Evolutionary conservation across 2,888 invertebrate species (phyloP), one percentile per base, ranked within the genome.

Genomic region (Tricholauxania praeusta): DNA sequence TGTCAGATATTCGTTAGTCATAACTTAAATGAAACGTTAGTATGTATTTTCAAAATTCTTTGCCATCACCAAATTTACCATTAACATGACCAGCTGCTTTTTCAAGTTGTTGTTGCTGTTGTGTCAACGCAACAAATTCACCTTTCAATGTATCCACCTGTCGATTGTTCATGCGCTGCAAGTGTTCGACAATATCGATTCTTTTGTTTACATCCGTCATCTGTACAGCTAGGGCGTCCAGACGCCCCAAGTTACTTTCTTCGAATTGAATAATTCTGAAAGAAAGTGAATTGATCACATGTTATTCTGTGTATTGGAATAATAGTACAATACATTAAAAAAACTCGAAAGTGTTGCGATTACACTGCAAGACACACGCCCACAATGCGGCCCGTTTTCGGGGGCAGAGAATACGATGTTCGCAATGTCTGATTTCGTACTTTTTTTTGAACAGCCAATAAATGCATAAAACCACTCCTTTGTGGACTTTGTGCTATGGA

Each of bases 181-280:
- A 83, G 79, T 85, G 86, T 78, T 89, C 89, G 12, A 89, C 78
- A 39, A 84, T 82, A 66, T 88, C 87, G 53, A 89, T 74, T 51
- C 87, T 82, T 32, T 85, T 82, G 49, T 82, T 80, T 28, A 86
- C 82, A 67, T 89, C 87, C 65, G 86, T 78, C 62, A 89, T 81
- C 71, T 89, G 89, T 1, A 82, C 80, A 53, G 80, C 82, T 57
- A 89, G 72, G 0, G 84, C 83, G 17, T 89, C 89, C 74, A 86
- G 80, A 59, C 87, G 87, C 17, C 86, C 89, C 67, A 83, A 78
- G 32, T 83, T 84, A 75, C 86, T 85, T 0, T 85, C 83, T 79
- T 89, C 86, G 17, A 89, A 79, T 68, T 84, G 82, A 28, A 85
- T 85, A 67, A 89, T 73, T 78, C 88, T 88, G 79, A 3, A 77